A percentile compares a stretch with the other conserved stretches of the same genome.
Evolutionary conservation across 2,888 invertebrate species (phyloP).

Genomic region (Chalcis sispes): DNA sequence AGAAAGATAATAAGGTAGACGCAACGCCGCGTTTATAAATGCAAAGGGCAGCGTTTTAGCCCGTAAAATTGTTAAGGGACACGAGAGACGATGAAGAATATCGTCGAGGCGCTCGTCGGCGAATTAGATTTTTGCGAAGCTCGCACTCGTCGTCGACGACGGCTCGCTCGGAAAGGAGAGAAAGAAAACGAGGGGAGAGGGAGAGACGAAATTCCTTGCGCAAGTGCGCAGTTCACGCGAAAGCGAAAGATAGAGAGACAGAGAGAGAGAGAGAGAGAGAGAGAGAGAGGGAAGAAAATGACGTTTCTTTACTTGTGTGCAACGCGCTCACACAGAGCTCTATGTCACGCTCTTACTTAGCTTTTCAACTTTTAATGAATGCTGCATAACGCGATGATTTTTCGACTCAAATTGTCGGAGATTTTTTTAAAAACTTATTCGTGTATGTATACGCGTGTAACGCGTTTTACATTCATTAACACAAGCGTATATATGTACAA

Average conservation of each 20-base stretch:
- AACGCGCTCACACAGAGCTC: not conserved
- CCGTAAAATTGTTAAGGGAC: no score
- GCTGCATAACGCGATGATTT: no score
- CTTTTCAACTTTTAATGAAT: no score
- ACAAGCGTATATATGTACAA: no score
- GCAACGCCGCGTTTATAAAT: not conserved
- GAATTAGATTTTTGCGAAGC: slow-evolving; percentile 8
- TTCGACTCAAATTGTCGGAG: no score
- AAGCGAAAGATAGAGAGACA: not conserved
- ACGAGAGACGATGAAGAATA: no score
- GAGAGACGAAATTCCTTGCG: slow-evolving; percentile 36
- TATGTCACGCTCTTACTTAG: no score
- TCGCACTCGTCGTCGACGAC: not conserved
- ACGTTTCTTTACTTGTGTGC: slow-evolving; percentile 21
- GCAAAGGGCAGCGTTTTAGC: not conserved
- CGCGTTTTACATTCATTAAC: no score
- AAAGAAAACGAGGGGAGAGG: slow-evolving; percentile 1
- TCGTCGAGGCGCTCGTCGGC: not conserved
- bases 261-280: slow-evolving; percentile 4
- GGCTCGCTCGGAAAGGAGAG: not conserved
- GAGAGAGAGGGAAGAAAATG: slow-evolving; percentile 37
- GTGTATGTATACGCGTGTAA: no score
- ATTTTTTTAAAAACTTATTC: no score
- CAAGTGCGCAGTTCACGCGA: slow-evolving; percentile 33
- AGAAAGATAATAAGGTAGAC: not conserved